These are phyloP conservation scores for Leptinotarsa peninsularis DNA, from an alignment of 2,888 invertebrate genomes.

Conservation along the genomic window DNA sequence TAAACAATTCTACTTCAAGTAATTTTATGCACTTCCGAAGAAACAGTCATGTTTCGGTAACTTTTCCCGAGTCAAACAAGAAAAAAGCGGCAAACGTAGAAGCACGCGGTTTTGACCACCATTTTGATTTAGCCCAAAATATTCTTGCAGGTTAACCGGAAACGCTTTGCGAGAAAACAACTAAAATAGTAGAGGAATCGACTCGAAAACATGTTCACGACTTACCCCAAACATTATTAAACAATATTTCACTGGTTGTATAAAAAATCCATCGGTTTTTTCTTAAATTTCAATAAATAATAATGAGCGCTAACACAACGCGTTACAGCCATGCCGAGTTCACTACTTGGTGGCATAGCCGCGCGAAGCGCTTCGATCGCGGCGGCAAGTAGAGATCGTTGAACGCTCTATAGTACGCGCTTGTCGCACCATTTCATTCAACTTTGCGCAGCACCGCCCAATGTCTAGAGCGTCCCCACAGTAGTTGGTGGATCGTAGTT, in stretches of 20 bases:
- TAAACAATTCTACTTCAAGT: neutral
- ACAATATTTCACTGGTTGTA: slow-evolving; percentile 43
- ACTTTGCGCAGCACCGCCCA: slow-evolving; percentile 64
- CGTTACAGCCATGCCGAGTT: slow-evolving; percentile 59
- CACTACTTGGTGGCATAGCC: slow-evolving; percentile 58
- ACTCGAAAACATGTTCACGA: slow-evolving; percentile 44
- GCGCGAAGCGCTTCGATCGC: slow-evolving; percentile 57
- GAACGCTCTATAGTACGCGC: slow-evolving; percentile 64
- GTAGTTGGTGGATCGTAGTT: slow-evolving; percentile 55
- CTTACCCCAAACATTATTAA: slow-evolving; percentile 44
- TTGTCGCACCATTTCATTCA: slow-evolving; percentile 62
- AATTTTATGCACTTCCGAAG: neutral
- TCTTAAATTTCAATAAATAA: slow-evolving; percentile 53
- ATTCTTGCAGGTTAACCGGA: slow-evolving; percentile 66
- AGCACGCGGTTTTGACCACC: slow-evolving; percentile 66
- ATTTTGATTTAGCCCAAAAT: slow-evolving; percentile 64
- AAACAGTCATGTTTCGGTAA: slow-evolving; percentile 35
- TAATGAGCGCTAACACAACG: slow-evolving; percentile 50
- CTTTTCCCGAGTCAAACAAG: slow-evolving; percentile 37
- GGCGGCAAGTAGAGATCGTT: slow-evolving; percentile 61
- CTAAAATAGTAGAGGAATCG: slow-evolving; percentile 36
- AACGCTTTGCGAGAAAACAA: slow-evolving; percentile 55
- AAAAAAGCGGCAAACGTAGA: slow-evolving; percentile 59
- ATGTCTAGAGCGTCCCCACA: slow-evolving; percentile 58
- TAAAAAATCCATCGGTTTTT: slow-evolving; percentile 48